Evolutionary conservation across 2,797 vertebrate genomes (phyloP).

Genomic region (Lophotriccus pileatus): DNA sequence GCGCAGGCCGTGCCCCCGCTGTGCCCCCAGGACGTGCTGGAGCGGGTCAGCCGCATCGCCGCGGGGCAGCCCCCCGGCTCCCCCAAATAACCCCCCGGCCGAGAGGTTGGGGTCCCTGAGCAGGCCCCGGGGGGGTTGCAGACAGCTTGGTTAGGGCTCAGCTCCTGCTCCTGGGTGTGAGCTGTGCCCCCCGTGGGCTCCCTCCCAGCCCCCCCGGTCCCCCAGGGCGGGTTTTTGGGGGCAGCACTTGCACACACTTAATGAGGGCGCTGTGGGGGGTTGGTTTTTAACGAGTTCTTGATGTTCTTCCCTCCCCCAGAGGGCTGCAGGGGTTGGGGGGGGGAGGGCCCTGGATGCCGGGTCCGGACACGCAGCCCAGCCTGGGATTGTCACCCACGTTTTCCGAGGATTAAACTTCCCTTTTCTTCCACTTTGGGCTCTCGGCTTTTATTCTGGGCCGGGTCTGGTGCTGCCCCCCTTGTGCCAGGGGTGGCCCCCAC

Average conservation of each 20-base stretch:
- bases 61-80: constrained; percentile 17
- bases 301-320: not conserved
- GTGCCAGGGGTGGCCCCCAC: not conserved
- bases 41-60: constrained; percentile 84
- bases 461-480: not conserved
- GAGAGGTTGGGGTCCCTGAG: not conserved
- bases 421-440: not conserved
- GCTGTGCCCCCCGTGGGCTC: fast-evolving
- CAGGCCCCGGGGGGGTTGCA: fast-evolving
- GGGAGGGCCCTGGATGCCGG: fast-evolving
- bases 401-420: not conserved
- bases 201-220: fast-evolving
- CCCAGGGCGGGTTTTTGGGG: not conserved
- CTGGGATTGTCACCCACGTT: fast-evolving
- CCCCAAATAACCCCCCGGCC: constrained; percentile 62
- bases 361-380: fast-evolving
- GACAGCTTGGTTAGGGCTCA: fast-evolving
- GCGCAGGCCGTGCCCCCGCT: constrained; percentile 84
- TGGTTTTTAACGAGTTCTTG: not conserved
- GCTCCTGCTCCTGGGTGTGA: fast-evolving
- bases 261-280: not conserved
- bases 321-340: fast-evolving
- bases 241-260: not conserved
- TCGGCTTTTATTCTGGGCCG: not conserved
- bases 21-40: constrained; percentile 82